Evolutionary conservation across 2,888 invertebrate species (phyloP).

Genomic region (Thera britannica): DNA sequence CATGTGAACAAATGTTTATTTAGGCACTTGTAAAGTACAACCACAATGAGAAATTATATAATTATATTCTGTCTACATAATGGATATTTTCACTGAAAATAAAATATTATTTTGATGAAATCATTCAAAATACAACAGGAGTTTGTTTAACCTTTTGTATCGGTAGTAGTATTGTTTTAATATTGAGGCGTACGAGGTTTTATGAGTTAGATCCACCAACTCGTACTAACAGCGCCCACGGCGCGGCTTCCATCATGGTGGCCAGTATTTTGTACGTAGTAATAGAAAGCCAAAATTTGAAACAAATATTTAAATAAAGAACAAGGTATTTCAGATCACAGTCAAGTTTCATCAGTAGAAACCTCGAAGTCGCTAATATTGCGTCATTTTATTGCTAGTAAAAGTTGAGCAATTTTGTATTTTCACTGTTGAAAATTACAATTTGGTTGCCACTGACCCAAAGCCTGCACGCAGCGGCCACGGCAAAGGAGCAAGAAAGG

Average conservation of each 20-base stretch:
- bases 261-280: no score
- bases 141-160: not conserved
- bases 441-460: not conserved
- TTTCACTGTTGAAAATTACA: not conserved
- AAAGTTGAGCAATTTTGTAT: not conserved
- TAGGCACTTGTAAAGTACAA: constrained; percentile 34
- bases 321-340: no score
- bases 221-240: no score
- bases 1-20: constrained; percentile 39
- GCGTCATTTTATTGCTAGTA: not conserved
- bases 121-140: not conserved
- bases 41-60: constrained; percentile 29
- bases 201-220: no score
- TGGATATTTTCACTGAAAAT: constrained; percentile 7
- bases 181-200: not conserved
- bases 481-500: constrained; percentile 12
- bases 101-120: constrained; percentile 4
- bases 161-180: not conserved
- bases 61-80: constrained; percentile 22
- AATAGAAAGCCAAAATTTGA: no score
- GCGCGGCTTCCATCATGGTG: no score
- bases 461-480: constrained; percentile 4
- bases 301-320: no score
- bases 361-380: no score
- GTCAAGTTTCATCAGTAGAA: no score